Conservation (phyloP, 35 echinoderm and acorn worm species). For the Lytechinus variegatus region DNA sequence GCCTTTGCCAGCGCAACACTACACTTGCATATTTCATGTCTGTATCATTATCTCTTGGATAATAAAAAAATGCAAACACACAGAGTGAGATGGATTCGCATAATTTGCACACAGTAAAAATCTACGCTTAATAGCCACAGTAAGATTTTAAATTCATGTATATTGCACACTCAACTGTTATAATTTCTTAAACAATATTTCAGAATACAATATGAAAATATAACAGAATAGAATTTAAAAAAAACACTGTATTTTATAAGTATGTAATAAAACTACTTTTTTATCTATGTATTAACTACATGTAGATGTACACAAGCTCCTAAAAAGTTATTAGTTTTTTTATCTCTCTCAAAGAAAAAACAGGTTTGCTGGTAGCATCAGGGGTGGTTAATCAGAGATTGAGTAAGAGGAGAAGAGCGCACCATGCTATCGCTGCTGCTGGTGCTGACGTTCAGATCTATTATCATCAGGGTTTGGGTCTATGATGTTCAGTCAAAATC, state of each 20-base stretch:
- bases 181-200: no score
- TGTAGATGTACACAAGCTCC: no score
- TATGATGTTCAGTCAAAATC: neutral
- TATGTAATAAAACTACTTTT: no score
- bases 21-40: neutral
- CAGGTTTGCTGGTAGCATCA: neutral
- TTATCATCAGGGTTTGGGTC: neutral
- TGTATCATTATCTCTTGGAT: neutral
- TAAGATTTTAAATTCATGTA: no score
- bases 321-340: no score
- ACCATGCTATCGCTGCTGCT: neutral
- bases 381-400: neutral
- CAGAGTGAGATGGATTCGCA: neutral
- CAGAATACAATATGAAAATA: no score
- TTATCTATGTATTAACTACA: no score
- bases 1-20: neutral
- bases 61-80: neutral
- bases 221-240: no score
- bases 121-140: no score
- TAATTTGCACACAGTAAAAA: no score
- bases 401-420: neutral
- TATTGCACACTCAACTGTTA: no score
- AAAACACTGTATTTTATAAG: no score
- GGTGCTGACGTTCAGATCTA: neutral
- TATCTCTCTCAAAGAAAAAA: neutral